Evolutionary conservation across 2,797 vertebrate species (phyloP), one percentile per base, ranked within the genome.

Genomic region (Philypnodon macrostomus): DNA sequence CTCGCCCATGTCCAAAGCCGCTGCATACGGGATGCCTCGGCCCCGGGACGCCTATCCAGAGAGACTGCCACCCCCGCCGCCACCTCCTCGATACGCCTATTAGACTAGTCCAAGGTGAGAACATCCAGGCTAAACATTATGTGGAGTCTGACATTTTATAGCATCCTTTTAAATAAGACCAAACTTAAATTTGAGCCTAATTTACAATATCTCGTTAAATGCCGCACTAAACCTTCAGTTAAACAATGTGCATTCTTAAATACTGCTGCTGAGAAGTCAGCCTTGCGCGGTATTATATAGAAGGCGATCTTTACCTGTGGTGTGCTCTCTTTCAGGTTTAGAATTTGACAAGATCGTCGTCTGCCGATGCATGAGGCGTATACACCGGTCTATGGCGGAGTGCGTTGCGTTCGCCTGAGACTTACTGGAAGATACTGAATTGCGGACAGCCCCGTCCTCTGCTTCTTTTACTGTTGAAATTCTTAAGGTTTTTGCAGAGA

Each of bases 241-340:
- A 47, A 31, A 33, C 29, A 29, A 64, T 45, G 64, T 71, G 33
- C 35, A 70, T 33, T 30, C 64, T 38, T 64, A 61, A 62, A n/a
- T 42, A 49, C 29, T 81, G 54, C 64, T 75, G 61, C 40, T 66
- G 40, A 67, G 39, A 73, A 10, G 52, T 54, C 49, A 79, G 42
- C 48, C 77, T 75, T 79, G 84, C 85, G 81, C 80, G 78, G 32
- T 29, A 47, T 45, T 72, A 49, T 68, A 26, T 73, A 73, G 79
- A 56, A 77, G 52, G 16, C 76, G 75, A 74, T 85, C 67, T 83
- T 92, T 88, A 92, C 88, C 83, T 84, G 79, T 91, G 86, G 78
- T 92, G 86, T 92, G 90, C 80, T 92, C 88, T 91, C 86, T 91
- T 89, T 83, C 90, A 92, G 90, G 90, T 90, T 90, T 91, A 92